Evolutionary conservation across 2,113 vertebrate genomes (phyloP).

Genomic region (Eudyptes chrysolophus): DNA sequence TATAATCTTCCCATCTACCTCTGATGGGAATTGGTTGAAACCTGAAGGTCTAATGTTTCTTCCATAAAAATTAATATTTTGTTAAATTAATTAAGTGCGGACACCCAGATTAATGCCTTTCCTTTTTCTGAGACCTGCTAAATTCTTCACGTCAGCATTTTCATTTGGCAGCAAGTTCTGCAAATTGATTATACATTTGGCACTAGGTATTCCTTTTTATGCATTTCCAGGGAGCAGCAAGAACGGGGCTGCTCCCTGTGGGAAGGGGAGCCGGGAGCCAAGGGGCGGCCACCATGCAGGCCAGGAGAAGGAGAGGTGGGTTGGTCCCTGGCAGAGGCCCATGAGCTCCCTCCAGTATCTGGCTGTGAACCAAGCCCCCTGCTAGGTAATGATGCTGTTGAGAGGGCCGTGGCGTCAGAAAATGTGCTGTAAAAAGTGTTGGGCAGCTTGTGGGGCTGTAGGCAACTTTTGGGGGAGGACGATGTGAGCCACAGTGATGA

Average conservation of each 20-base stretch:
- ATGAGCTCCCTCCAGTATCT: neutral
- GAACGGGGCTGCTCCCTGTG: neutral
- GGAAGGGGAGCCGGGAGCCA: neutral
- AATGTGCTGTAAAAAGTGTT: neutral
- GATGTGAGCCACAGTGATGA: neutral
- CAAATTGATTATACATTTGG: neutral
- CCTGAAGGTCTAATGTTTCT: neutral
- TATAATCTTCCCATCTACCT: neutral
- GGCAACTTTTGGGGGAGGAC: neutral
- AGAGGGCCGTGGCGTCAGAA: neutral
- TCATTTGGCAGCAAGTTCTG: neutral
- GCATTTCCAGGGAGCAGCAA: neutral
- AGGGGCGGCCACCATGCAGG: fast-evolving
- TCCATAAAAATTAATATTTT: neutral
- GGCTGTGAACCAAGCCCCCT: neutral
- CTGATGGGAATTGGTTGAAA: neutral
- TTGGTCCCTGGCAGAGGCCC: neutral
- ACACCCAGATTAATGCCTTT: neutral
- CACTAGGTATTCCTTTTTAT: neutral
- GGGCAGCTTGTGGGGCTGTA: neutral
- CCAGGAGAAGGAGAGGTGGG: fast-evolving
- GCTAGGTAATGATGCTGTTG: neutral
- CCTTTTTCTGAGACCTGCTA: neutral
- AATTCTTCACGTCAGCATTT: neutral
- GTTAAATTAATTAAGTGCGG: neutral